phyloP scores from a whole-genome alignment of 2,888 invertebrate species.

The Drosophila quasianomalipes region DNA sequence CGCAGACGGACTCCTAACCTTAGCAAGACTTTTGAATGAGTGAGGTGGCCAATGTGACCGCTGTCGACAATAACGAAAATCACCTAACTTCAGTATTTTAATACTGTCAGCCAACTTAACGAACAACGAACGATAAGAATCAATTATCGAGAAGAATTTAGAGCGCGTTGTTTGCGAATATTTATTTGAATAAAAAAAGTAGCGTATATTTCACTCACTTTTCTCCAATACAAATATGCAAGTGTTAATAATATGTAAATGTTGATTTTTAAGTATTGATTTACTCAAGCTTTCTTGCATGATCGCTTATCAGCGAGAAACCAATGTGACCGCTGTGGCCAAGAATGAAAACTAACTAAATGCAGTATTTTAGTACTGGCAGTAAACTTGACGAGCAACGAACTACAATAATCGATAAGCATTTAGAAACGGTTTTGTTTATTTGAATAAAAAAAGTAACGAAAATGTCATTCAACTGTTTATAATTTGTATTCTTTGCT shows the following conservation, averaged over 20 bases:
- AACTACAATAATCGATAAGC: slow-evolving; percentile 17
- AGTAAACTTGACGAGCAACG: not conserved
- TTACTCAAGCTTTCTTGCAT: slow-evolving; percentile 78
- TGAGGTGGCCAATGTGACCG: slow-evolving; percentile 34
- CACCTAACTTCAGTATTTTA: not conserved
- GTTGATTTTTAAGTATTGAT: not conserved
- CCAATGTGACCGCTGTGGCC: slow-evolving; percentile 79
- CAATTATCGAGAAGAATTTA: not conserved
- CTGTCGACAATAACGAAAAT: slow-evolving; percentile 2
- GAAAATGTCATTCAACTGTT: not conserved
- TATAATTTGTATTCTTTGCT: slow-evolving; percentile 67
- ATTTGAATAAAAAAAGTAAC: slow-evolving; percentile 10
- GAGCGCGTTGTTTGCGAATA: not conserved
- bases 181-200: slow-evolving; percentile 13
- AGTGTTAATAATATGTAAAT: not conserved
- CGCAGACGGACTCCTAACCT: slow-evolving; percentile 61
- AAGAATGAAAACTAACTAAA: not conserved
- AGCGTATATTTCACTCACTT: not conserved
- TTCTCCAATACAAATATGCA: slow-evolving; percentile 56
- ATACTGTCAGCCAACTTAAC: slow-evolving; percentile 6
- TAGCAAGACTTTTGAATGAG: slow-evolving; percentile 56
- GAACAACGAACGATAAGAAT: not conserved
- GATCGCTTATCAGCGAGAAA: slow-evolving; percentile 86
- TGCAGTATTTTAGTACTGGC: slow-evolving; percentile 12
- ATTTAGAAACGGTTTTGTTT: not conserved